phyloP scores from a whole-genome alignment of 1,140 invertebrate genomes.

The Bombyx mandarina region DNA sequence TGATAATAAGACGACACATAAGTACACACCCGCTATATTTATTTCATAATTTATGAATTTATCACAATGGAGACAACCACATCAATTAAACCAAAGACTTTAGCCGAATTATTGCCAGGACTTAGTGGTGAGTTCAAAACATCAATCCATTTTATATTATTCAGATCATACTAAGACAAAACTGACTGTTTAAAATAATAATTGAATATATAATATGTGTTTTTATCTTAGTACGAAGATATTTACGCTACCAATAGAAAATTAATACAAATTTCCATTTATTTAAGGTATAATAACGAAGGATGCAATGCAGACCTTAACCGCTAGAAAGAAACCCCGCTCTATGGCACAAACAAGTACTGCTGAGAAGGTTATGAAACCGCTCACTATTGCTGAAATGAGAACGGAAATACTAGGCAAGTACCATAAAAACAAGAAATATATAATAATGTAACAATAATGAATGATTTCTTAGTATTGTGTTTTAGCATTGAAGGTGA shows the following conservation, averaged over 20 bases:
- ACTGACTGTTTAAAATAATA: too few species aligned
- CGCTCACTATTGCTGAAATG: constrained; percentile 46
- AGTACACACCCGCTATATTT: too few species aligned
- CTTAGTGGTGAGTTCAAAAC: constrained; percentile 26
- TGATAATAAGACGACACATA: neutral
- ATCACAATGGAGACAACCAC: constrained; percentile 28
- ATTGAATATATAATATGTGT: too few species aligned
- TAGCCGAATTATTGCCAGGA: constrained; percentile 41
- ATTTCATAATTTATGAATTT: too few species aligned
- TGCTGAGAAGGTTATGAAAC: constrained; percentile 36
- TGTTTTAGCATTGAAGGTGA: neutral
- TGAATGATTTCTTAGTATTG: neutral
- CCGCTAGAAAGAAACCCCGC: constrained; percentile 31
- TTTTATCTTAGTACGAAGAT: too few species aligned
- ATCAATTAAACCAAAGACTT: constrained; percentile 30
- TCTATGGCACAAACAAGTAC: constrained; percentile 24
- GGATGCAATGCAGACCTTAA: constrained; percentile 28
- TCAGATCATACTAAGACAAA: too few species aligned
- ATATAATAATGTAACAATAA: constrained; percentile 2
- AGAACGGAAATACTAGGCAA: constrained; percentile 34
- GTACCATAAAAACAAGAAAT: neutral
- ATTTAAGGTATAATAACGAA: constrained; percentile 39
- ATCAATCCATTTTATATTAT: neutral
- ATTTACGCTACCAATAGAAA: too few species aligned
- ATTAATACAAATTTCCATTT: neutral